Percentiles rank a stretch among this genome's conserved stretches.
Evolutionary conservation across 2,113 vertebrate species (phyloP).

Genomic region (Rafetus swinhoei): DNA sequence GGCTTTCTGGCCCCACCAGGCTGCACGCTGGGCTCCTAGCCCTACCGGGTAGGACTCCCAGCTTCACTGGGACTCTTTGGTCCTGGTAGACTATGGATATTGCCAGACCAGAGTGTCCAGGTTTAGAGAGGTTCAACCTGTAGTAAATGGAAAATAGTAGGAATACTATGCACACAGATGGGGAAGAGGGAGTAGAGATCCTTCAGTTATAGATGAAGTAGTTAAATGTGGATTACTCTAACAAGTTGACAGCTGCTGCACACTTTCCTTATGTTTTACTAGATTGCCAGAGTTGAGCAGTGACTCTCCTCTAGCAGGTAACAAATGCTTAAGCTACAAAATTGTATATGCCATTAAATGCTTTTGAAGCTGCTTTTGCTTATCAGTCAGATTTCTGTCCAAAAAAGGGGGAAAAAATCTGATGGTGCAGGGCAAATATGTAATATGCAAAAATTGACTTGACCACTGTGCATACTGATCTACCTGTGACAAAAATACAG

Average conservation of each 20-base stretch:
- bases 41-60: too few species aligned
- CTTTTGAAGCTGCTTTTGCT: neutral
- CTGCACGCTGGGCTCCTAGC: too few species aligned
- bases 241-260: slow-evolving; percentile 27
- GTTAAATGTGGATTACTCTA: neutral
- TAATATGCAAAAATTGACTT: neutral
- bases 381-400: neutral
- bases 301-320: neutral
- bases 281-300: neutral
- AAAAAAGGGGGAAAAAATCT: neutral
- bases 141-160: neutral
- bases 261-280: neutral
- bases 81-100: too few species aligned
- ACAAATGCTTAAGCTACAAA: neutral
- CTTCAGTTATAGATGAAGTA: neutral
- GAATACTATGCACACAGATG: neutral
- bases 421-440: neutral
- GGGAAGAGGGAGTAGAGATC: neutral
- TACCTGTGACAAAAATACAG: neutral
- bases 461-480: neutral
- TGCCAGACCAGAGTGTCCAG: too few species aligned
- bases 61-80: too few species aligned
- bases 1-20: too few species aligned
- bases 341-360: neutral
- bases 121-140: too few species aligned